Conservation (phyloP, 2,888 invertebrate genomes). For the Schrankia costaestrigalis region DNA sequence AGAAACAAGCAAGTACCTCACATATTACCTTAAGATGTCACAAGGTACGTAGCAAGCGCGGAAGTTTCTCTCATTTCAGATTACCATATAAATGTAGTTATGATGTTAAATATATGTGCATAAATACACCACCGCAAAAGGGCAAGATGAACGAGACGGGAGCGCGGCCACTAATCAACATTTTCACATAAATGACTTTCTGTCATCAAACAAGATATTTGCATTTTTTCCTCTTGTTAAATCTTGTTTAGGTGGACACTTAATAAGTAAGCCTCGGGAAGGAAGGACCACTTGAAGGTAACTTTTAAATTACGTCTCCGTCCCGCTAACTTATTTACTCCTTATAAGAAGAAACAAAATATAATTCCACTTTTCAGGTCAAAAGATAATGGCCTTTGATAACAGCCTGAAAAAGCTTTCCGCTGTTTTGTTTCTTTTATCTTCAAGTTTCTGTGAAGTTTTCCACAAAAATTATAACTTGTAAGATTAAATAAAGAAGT, state of each 20-base stretch:
- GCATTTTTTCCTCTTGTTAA: slow-evolving; percentile 45
- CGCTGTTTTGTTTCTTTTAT: slow-evolving; percentile 79
- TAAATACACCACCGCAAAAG: background rate
- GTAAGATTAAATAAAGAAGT: slow-evolving; percentile 74
- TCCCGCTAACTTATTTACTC: slow-evolving; percentile 73
- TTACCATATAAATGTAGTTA: background rate
- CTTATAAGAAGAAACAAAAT: slow-evolving; percentile 75
- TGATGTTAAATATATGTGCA: background rate
- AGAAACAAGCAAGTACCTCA: no score
- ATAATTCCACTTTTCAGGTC: slow-evolving; percentile 78
- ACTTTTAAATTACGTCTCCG: slow-evolving; percentile 74
- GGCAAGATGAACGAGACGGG: background rate
- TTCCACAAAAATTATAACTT: slow-evolving; percentile 76
- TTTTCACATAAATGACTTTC: slow-evolving; percentile 34
- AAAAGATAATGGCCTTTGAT: slow-evolving; percentile 78
- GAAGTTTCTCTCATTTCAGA: no score
- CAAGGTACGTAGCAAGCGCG: no score
- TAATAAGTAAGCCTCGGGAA: slow-evolving; percentile 48
- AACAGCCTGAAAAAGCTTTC: slow-evolving; percentile 78
- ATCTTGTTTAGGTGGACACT: slow-evolving; percentile 50
- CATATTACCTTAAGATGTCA: no score
- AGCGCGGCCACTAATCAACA: slow-evolving; percentile 20
- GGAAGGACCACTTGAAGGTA: slow-evolving; percentile 58
- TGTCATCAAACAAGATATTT: slow-evolving; percentile 44
- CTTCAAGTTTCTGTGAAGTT: slow-evolving; percentile 71